Conservation (phyloP, 2,888 invertebrate species). For the Anarsia innoxiella region DNA sequence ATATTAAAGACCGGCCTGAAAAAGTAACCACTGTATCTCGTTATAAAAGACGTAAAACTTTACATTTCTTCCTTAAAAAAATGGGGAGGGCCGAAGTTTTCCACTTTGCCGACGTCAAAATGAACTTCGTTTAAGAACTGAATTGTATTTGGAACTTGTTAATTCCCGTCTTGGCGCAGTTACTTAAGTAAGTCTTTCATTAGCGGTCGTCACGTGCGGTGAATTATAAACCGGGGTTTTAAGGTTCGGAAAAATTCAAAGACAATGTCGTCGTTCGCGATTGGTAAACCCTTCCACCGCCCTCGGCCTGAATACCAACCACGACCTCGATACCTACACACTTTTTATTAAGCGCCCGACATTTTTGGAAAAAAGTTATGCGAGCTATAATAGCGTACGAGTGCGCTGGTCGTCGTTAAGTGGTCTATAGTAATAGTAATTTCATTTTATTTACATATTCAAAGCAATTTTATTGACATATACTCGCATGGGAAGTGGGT, state of each 20-base stretch:
- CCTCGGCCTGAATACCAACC: conserved; percentile 46
- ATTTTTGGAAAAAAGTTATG: conserved; percentile 9
- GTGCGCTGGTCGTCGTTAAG: conserved; percentile 2
- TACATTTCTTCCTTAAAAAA: conserved; percentile 45
- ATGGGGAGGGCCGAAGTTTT: conserved; percentile 54
- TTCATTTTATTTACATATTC: conserved; percentile 14
- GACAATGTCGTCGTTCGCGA: conserved; percentile 38
- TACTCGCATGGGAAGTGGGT: too few relatives aligned
- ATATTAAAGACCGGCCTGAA: conserved; percentile 23
- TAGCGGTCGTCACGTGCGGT: conserved; percentile 63
- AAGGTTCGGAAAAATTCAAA: conserved; percentile 48
- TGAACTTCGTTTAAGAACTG: conserved; percentile 62
- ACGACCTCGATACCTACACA: conserved; percentile 23
- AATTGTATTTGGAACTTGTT: conserved; percentile 71
- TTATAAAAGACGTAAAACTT: conserved; percentile 54
- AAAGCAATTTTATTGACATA: conserved; percentile 7
- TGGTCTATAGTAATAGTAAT: conserved; percentile 8
- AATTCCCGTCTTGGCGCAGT: conserved; percentile 62
- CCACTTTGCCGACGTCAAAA: conserved; percentile 65
- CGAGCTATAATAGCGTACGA: conserved; percentile 6
- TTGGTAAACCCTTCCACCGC: conserved; percentile 37
- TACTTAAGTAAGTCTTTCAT: conserved; percentile 71
- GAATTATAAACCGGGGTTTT: conserved; percentile 55
- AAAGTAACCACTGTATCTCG: conserved; percentile 42
- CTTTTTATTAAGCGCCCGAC: conserved; percentile 34